Evolutionary conservation across 2,888 invertebrate genomes (phyloP).

Genomic region (Drosophila paramelanica): DNA sequence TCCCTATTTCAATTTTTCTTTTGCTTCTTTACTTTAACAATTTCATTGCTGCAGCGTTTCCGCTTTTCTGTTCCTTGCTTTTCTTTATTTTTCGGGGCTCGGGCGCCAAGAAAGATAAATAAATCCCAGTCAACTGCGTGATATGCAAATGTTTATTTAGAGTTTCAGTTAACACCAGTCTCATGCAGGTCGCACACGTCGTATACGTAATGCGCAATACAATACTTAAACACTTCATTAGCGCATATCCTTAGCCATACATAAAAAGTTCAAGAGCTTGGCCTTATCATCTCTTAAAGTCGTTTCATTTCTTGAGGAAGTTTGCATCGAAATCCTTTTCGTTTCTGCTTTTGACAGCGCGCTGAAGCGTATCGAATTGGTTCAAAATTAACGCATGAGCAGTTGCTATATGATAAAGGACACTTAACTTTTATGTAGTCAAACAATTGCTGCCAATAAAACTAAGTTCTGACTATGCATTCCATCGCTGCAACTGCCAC

Average conservation of each 20-base stretch:
- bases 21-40: constrained; percentile 19
- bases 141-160: constrained; percentile 76
- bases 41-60: constrained; percentile 20
- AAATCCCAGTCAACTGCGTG: constrained; percentile 50
- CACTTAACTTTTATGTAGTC: background rate
- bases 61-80: constrained; percentile 7
- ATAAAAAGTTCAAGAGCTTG: background rate
- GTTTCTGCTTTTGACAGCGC: background rate
- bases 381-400: constrained; percentile 43
- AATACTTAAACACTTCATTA: constrained; percentile 62
- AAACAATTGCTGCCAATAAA: constrained; percentile 1
- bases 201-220: constrained; percentile 42
- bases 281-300: background rate
- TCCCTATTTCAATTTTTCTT: constrained; percentile 70
- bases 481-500: constrained; percentile 1
- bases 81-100: background rate
- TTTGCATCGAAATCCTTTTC: constrained; percentile 1
- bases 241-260: constrained; percentile 25
- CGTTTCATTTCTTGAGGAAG: too few relatives aligned
- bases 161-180: constrained; percentile 55
- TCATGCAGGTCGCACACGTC: constrained; percentile 44
- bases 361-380: constrained; percentile 34
- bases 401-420: constrained; percentile 33
- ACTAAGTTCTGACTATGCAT: background rate
- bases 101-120: constrained; percentile 24